Conservation (phyloP, 1,140 invertebrate species). For the Monomorium pharaonis region DNA sequence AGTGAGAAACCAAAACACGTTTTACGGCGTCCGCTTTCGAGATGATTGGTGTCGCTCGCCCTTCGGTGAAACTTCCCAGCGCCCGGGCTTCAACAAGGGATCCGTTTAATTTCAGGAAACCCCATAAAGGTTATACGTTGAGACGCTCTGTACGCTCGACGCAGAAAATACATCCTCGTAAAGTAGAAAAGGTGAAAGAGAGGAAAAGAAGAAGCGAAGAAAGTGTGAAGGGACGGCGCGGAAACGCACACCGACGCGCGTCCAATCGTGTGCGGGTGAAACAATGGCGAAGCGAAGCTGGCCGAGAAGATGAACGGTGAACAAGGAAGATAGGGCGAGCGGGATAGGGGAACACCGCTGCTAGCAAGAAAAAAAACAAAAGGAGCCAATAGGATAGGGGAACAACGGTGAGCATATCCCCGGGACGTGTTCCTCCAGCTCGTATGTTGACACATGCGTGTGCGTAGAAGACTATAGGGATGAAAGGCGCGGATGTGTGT, state of each 20-base stretch:
- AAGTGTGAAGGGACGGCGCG: conserved; percentile 15
- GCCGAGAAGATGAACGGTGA: conserved; percentile 63
- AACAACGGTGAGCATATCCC: conserved; percentile 69
- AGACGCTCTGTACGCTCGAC: conserved; percentile 50
- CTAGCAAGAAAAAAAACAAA: neutral
- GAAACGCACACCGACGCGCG: conserved; percentile 35
- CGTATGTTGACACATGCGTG: conserved; percentile 46
- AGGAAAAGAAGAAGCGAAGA: conserved; percentile 38
- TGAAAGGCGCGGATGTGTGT: conserved; percentile 8
- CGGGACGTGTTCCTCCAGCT: conserved; percentile 67
- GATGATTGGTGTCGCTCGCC: neutral
- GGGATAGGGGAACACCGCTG: conserved; percentile 10
- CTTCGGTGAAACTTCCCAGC: conserved; percentile 6
- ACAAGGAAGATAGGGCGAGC: conserved; percentile 50
- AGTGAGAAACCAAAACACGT: conserved; percentile 2
- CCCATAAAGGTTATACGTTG: conserved; percentile 73
- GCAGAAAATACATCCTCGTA: conserved; percentile 72
- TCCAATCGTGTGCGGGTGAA: conserved; percentile 52
- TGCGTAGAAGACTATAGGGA: neutral
- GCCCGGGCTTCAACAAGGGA: conserved; percentile 31
- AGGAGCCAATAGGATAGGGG: conserved; percentile 45
- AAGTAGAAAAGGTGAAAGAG: conserved; percentile 64
- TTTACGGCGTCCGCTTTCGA: conserved; percentile 15
- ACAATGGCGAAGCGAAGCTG: conserved; percentile 59
- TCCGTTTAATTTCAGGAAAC: conserved; percentile 74